Percentiles rank a stretch among this genome's conserved stretches.
Conservation (phyloP, 2,113 vertebrate species). For the Trochalopteron elliotii region DNA sequence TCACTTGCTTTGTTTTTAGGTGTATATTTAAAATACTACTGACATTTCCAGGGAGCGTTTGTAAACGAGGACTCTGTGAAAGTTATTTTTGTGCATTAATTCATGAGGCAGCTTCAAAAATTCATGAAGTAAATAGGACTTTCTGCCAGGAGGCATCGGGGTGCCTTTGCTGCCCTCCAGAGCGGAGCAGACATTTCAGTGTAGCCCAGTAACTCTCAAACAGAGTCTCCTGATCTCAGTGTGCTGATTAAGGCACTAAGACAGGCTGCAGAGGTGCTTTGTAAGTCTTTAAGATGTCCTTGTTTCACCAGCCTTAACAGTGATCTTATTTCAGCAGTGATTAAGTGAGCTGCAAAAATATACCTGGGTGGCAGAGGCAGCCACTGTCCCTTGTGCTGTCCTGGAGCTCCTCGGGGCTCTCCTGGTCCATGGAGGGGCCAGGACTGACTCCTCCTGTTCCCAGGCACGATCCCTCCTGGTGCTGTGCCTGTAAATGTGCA, state of each 20-base stretch:
- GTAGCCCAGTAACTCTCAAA: not conserved
- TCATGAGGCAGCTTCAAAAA: slow-evolving; percentile 69
- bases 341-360: not conserved
- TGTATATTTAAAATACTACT: slow-evolving; percentile 27
- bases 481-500: not conserved
- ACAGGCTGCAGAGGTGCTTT: slow-evolving; percentile 17
- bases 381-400: not conserved
- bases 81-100: slow-evolving; percentile 64
- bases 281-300: slow-evolving; percentile 54
- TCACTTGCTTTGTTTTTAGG: slow-evolving; percentile 36
- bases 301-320: slow-evolving; percentile 51
- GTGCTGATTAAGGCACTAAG: not conserved
- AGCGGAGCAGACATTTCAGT: slow-evolving; percentile 33
- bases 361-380: not conserved
- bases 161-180: not conserved
- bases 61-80: slow-evolving; percentile 40
- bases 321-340: slow-evolving; percentile 35
- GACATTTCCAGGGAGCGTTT: slow-evolving; percentile 19
- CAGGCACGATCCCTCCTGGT: not conserved
- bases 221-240: not conserved
- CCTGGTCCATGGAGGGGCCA: not conserved
- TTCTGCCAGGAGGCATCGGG: slow-evolving; percentile 22
- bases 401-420: accelerated
- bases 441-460: accelerated
- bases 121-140: slow-evolving; percentile 59